Conservation (phyloP, 1,140 invertebrate genomes). For the Sarcophaga peregrina region DNA sequence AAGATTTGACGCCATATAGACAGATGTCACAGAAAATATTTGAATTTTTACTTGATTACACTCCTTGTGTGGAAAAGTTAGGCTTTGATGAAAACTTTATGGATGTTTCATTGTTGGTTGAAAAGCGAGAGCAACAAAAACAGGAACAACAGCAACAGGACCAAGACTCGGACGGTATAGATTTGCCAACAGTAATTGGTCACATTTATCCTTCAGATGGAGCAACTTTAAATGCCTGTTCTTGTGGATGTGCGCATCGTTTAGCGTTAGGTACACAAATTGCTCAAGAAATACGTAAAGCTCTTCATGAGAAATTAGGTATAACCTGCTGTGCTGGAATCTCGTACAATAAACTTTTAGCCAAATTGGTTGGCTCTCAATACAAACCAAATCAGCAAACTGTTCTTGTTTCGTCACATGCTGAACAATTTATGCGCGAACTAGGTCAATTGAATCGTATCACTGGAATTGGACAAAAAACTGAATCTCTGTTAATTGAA, state of each 20-base stretch:
- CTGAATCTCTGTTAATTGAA: slow-evolving; percentile 71
- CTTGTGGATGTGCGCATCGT: slow-evolving; percentile 77
- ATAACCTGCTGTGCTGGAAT: slow-evolving; percentile 85
- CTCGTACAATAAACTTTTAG: slow-evolving; percentile 84
- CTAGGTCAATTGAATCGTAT: slow-evolving; percentile 73
- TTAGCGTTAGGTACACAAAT: slow-evolving; percentile 76
- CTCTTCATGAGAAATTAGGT: slow-evolving; percentile 74
- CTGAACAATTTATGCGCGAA: slow-evolving; percentile 73
- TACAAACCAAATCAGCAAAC: slow-evolving; percentile 87
- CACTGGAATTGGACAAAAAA: slow-evolving; percentile 79
- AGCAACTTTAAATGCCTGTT: slow-evolving; percentile 69
- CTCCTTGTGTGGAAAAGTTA: slow-evolving; percentile 77
- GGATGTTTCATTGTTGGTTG: slow-evolving; percentile 78
- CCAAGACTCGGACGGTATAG: slow-evolving; percentile 42
- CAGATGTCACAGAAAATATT: slow-evolving; percentile 77
- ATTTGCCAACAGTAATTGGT: slow-evolving; percentile 67
- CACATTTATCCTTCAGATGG: slow-evolving; percentile 70
- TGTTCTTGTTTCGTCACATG: slow-evolving; percentile 76
- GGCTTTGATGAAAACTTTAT: slow-evolving; percentile 85
- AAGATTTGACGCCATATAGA: slow-evolving; percentile 80
- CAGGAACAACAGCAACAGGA: slow-evolving; percentile 25
- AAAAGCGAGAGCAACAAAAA: slow-evolving; percentile 60
- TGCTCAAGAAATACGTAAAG: slow-evolving; percentile 76
- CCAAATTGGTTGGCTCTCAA: slow-evolving; percentile 79
- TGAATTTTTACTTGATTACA: slow-evolving; percentile 75